Evolutionary conservation across 2,113 vertebrate species (phyloP).

Genomic region (Uropsilus gracilis): DNA sequence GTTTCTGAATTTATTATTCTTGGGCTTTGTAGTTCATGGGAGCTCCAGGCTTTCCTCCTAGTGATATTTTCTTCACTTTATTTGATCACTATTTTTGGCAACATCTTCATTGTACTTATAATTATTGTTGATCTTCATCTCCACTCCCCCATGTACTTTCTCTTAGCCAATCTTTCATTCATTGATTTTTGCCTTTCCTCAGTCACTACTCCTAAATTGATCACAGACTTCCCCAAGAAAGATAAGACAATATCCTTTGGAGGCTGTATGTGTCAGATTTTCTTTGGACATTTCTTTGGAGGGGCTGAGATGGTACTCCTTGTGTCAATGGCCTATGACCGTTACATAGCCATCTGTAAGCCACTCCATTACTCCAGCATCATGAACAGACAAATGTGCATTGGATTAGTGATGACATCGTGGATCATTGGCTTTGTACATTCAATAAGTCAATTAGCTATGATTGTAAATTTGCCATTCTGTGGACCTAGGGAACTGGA

Average conservation of each 20-base stretch:
- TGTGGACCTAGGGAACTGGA: slow-evolving; percentile 60
- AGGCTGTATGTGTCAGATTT: slow-evolving; percentile 67
- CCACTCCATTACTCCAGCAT: slow-evolving; percentile 64
- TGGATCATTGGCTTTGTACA: slow-evolving; percentile 67
- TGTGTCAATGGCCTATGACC: slow-evolving; percentile 70
- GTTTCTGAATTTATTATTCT: slow-evolving; percentile 66
- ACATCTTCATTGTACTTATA: slow-evolving; percentile 59
- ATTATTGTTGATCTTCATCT: slow-evolving; percentile 47
- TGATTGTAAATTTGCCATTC: slow-evolving; percentile 60
- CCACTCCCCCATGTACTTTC: slow-evolving; percentile 65
- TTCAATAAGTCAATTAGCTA: slow-evolving; percentile 58
- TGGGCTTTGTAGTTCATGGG: slow-evolving; percentile 50
- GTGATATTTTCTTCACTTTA: slow-evolving; percentile 67
- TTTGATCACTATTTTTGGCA: slow-evolving; percentile 68
- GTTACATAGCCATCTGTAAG: slow-evolving; percentile 68
- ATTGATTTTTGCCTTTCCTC: slow-evolving; percentile 69
- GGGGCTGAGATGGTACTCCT: slow-evolving; percentile 71
- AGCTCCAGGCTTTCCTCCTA: slow-evolving; percentile 47
- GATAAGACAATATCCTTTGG: slow-evolving; percentile 67
- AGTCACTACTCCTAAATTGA: slow-evolving; percentile 66
- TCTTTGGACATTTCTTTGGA: slow-evolving; percentile 71
- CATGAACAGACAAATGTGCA: slow-evolving; percentile 40
- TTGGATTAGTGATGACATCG: slow-evolving; percentile 39
- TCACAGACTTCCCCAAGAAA: slow-evolving; percentile 61
- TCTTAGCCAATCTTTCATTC: slow-evolving; percentile 72